Evolutionary conservation across 2,888 invertebrate genomes (phyloP), one percentile per base, ranked within the genome.

Genomic region (Punctoribates punctum): DNA sequence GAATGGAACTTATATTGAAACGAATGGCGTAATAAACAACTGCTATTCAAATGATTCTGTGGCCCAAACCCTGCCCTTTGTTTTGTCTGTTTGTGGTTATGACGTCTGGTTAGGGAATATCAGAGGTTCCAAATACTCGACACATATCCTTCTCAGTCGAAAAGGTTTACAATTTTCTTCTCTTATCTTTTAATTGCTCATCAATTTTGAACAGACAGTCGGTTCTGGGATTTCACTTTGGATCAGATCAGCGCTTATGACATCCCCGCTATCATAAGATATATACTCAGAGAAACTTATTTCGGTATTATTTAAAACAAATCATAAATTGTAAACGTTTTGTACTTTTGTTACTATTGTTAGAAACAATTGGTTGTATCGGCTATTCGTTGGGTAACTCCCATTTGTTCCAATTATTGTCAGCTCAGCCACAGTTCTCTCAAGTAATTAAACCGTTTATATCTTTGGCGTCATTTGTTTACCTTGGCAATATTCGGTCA

Each of bases 81-180:
- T 72, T 25, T 48, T 72, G 48, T 72, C 72, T 15, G 6, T 48
- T 5, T 72, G 72, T 72, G 72, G 86, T 0, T 85, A 82, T 77
- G 86, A 86, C 80, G 86, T 86, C 20, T 86, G 86, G 86, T 77
- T 86, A 73, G 86, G 85, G 0, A 87, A 86, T 80, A 82, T 83
- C 54, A 81, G 86, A 23, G 86, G 86, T 27, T 85, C 85, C 80
- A 83, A 83, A 5, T 86, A 86, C 79, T 82, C 83, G 27, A 80
- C 80, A 48, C 86, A 86, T 46, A 11, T 72, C 13, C 17, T 46
- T 5, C 17, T 70, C 3, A 23, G 46, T 11, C n/a, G 20, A 46
- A 38, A n/a, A n/a, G n/a, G n/a, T n/a, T n/a, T n/a, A n/a, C n/a
- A n/a, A n/a, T n/a, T n/a, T n/a, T n/a, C n/a, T n/a, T n/a, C n/a